phyloP scores from a whole-genome alignment of 2,797 vertebrate genomes.

The Spea hammondii region DNA sequence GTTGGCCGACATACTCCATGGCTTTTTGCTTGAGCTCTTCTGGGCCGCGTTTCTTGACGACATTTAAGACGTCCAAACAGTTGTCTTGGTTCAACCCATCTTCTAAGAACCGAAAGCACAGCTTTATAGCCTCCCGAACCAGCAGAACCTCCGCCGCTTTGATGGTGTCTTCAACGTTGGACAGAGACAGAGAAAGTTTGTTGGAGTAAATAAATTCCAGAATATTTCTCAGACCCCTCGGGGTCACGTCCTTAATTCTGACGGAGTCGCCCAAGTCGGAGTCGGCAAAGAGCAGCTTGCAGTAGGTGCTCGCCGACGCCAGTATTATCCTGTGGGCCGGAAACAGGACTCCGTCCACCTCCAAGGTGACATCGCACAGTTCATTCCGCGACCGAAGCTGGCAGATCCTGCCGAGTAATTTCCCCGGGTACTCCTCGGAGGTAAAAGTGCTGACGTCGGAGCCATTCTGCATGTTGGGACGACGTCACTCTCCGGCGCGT shows the following conservation, averaged over 20 bases:
- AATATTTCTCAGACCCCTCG: constrained; percentile 53
- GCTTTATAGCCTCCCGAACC: constrained; percentile 57
- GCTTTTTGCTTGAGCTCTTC: constrained; percentile 54
- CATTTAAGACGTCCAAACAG: constrained; percentile 53
- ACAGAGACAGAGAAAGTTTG: constrained; percentile 55
- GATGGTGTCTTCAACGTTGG: constrained; percentile 60
- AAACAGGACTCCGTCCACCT: constrained; percentile 59
- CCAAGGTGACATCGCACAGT: constrained; percentile 58
- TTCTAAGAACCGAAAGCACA: constrained; percentile 61
- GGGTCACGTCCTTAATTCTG: constrained; percentile 48
- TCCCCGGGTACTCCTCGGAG: constrained; percentile 52
- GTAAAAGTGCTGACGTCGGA: not conserved
- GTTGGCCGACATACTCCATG: not conserved
- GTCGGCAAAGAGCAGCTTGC: constrained; percentile 55
- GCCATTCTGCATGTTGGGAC: not conserved
- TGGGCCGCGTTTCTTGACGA: constrained; percentile 44
- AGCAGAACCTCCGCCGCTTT: constrained; percentile 58
- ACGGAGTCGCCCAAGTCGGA: not conserved
- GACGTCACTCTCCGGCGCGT: not conserved
- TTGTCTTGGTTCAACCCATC: constrained; percentile 48
- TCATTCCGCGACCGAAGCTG: constrained; percentile 12
- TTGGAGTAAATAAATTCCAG: constrained; percentile 64
- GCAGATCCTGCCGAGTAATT: constrained; percentile 55
- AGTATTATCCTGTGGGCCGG: constrained; percentile 61
- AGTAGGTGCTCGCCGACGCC: constrained; percentile 63